These are phyloP conservation scores for Acanthurus tractus DNA, from an alignment of 2,797 vertebrate genomes.

Conservation along the genomic window DNA sequence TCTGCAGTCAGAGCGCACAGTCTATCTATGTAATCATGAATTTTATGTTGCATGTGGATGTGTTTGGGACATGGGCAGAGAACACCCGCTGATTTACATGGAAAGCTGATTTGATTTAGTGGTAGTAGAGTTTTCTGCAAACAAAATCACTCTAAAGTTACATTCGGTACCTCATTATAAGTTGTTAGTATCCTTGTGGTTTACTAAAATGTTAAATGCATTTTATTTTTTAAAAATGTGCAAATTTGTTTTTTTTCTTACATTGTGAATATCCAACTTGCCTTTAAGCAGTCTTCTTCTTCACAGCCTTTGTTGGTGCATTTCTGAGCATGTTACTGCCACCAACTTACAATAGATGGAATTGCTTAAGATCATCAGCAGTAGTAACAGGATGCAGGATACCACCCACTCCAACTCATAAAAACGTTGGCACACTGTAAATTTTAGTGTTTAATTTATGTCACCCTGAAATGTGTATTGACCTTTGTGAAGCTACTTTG, in stretches of 20 bases:
- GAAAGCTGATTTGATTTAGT: not conserved
- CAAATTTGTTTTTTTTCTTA: not conserved
- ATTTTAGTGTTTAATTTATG: too few relatives aligned
- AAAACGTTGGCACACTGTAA: too few relatives aligned
- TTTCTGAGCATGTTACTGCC: not conserved
- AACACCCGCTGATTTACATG: not conserved
- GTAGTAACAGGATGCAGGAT: too few relatives aligned
- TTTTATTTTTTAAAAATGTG: not conserved
- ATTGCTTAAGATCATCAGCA: not conserved
- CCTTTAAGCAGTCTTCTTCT: not conserved
- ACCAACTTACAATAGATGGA: not conserved
- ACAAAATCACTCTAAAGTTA: not conserved
- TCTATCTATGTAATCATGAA: not conserved
- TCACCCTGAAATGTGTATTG: too few relatives aligned
- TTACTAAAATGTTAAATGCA: not conserved
- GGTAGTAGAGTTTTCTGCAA: not conserved
- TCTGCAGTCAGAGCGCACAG: not conserved
- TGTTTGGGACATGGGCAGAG: not conserved
- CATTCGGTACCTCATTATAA: too few relatives aligned
- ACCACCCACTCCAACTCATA: too few relatives aligned
- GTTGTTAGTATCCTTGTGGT: too few relatives aligned
- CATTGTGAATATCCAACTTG: not conserved
- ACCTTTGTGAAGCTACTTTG: too few relatives aligned
- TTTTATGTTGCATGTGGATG: not conserved
- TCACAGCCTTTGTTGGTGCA: not conserved